A percentile compares a stretch with the other conserved stretches of the same genome.
Evolutionary conservation across 2,888 invertebrate genomes (phyloP).

Genomic region (Hypsopygia costalis): DNA sequence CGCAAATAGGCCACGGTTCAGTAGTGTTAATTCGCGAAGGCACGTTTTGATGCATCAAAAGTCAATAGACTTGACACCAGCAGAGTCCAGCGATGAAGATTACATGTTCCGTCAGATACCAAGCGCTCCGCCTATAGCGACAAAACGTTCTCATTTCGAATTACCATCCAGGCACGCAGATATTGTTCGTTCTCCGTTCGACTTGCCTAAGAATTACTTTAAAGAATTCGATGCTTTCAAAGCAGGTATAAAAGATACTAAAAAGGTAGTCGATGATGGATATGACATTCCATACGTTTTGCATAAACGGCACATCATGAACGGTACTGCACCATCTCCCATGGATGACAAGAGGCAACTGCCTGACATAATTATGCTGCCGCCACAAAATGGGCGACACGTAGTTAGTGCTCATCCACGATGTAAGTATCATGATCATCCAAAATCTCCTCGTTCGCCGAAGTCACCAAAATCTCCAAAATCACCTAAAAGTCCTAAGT

Average conservation of each 20-base stretch:
- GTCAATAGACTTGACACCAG: conserved; percentile 91
- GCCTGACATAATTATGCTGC: conserved; percentile 69
- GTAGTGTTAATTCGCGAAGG: conserved; percentile 86
- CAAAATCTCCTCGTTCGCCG: conserved; percentile 71
- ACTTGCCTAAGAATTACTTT: conserved; percentile 87
- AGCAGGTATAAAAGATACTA: conserved; percentile 73
- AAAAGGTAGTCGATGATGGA: conserved; percentile 75
- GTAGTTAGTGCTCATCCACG: conserved; percentile 67
- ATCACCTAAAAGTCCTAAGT: conserved; percentile 83
- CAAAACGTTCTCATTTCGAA: conserved; percentile 86
- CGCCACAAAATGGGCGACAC: conserved; percentile 70
- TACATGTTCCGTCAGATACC: conserved; percentile 88
- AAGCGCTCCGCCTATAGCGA: conserved; percentile 86
- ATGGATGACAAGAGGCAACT: conserved; percentile 61
- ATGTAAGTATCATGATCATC: conserved; percentile 75
- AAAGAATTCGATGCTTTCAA: conserved; percentile 83
- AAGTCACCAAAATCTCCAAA: conserved; percentile 79
- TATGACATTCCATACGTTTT: conserved; percentile 91
- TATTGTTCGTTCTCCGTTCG: conserved; percentile 83
- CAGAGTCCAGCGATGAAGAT: conserved; percentile 92
- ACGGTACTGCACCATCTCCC: conserved; percentile 87
- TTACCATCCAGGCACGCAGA: conserved; percentile 80
- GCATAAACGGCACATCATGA: conserved; percentile 92
- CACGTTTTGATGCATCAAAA: conserved; percentile 92
- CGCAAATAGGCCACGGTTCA: conserved; percentile 86